These are phyloP conservation scores for Cherax quadricarinatus DNA, from an alignment of 1,140 invertebrate genomes.

Conservation along the genomic window DNA sequence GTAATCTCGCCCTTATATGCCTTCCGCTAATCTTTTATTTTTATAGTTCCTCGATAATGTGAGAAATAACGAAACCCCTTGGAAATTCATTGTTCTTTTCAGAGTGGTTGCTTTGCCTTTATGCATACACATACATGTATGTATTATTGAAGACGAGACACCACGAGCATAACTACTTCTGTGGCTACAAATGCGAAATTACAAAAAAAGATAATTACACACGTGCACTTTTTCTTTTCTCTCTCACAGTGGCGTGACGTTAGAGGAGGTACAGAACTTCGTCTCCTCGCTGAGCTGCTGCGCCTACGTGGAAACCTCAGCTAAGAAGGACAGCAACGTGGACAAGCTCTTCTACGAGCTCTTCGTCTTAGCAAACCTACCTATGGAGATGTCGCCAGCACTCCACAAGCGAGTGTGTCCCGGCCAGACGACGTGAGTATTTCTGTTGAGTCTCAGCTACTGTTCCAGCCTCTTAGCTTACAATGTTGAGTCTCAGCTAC, in stretches of 20 bases:
- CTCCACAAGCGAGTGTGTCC: constrained; percentile 81
- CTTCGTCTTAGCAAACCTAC: constrained; percentile 87
- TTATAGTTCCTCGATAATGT: too few relatives aligned
- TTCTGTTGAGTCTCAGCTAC: too few relatives aligned
- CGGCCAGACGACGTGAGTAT: constrained; percentile 74
- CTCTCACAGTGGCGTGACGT: constrained; percentile 18
- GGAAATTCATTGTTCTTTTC: too few relatives aligned
- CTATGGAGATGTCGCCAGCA: constrained; percentile 92
- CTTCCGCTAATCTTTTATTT: too few relatives aligned
- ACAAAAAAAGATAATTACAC: not conserved
- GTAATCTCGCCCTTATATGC: too few relatives aligned
- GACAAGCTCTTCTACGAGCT: constrained; percentile 89
- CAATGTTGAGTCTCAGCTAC: too few relatives aligned
- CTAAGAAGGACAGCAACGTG: constrained; percentile 86
- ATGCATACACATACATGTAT: too few relatives aligned
- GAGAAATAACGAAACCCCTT: too few relatives aligned
- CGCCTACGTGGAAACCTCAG: constrained; percentile 88
- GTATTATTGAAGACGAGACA: too few relatives aligned
- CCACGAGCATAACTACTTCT: too few relatives aligned
- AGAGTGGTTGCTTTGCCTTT: too few relatives aligned
- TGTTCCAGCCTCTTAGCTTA: too few relatives aligned
- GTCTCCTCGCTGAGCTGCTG: constrained; percentile 78
- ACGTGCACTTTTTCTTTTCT: not conserved
- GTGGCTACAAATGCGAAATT: not conserved
- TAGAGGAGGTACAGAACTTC: constrained; percentile 61